phyloP scores from a whole-genome alignment of 2,888 invertebrate species.

The Ischnus inquisitorius region DNA sequence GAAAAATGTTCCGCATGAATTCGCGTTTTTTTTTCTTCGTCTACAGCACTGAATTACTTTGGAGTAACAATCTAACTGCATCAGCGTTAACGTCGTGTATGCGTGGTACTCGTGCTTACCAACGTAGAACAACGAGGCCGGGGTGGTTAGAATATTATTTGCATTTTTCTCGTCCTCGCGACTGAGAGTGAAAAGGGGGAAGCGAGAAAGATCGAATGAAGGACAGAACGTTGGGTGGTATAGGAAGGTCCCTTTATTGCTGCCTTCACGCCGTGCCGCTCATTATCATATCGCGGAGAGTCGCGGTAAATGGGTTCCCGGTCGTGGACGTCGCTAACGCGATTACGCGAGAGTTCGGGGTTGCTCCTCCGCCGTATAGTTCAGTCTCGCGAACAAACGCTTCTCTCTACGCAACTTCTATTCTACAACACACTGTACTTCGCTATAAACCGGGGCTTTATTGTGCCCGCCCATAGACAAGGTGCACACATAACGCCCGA shows the following conservation, averaged over 20 bases:
- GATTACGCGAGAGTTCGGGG: slow-evolving; percentile 60
- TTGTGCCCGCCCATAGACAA: background rate
- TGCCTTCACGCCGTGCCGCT: slow-evolving; percentile 38
- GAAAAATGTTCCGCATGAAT: background rate
- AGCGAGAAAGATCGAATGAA: background rate
- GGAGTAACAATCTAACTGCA: slow-evolving; percentile 25
- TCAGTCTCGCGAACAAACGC: slow-evolving; percentile 26
- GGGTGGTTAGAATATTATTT: slow-evolving; percentile 3
- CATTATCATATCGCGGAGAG: slow-evolving; percentile 49
- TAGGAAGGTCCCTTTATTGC: slow-evolving; percentile 29
- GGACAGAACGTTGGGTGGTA: background rate
- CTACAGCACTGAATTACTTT: slow-evolving; percentile 10
- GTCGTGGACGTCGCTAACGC: slow-evolving; percentile 63
- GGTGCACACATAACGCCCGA: background rate
- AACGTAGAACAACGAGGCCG: background rate
- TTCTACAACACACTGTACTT: background rate
- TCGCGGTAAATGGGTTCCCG: slow-evolving; percentile 64
- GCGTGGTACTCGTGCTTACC: slow-evolving; percentile 31
- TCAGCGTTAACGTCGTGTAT: slow-evolving; percentile 15
- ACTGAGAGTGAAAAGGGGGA: slow-evolving; percentile 3
- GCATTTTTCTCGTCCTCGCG: slow-evolving; percentile 17
- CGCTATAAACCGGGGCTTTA: background rate
- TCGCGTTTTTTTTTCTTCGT: background rate
- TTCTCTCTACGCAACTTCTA: background rate
- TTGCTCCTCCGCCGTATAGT: slow-evolving; percentile 21